Evolutionary conservation across 1,140 invertebrate species (phyloP), one percentile per base, ranked within the genome.

Genomic region (Pissodes strobi): DNA sequence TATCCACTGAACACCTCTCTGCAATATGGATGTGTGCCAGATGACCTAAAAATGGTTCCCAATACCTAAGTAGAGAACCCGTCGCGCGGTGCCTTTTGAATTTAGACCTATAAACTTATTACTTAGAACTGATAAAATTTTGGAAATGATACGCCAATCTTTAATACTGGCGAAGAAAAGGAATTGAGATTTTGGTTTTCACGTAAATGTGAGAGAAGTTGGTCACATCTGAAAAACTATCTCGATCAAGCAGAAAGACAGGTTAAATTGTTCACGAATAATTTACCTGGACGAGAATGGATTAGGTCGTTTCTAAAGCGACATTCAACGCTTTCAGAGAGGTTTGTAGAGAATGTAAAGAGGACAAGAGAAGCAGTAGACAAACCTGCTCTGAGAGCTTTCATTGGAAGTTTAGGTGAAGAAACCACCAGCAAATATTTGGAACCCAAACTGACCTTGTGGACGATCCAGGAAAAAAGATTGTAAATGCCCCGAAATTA

Each of bases 261-360:
- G 9, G 38, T 59, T 13, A 53, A 8, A 48, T 1, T 53, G 17
- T 62, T 62, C 25, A 62, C 23, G 21, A 21, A 60, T 6, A 60
- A 60, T 51, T 13, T 51, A n/a, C n/a, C n/a, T n/a, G n/a, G n/a
- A n/a, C n/a, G n/a, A n/a, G n/a, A n/a, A n/a, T n/a, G n/a, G n/a
- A 13, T 45, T 13, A 46, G 49, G 23, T 4, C 19, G 3, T 59
- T 53, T 23, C 17, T 59, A 25, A 34, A 6, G 10, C 2, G 56
- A 6, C 18, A 48, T 27, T 6, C 41, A n/a, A 15, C 15, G 21
- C 23, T 60, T 21, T 17, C 43, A 3, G 19, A 9, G 6, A 2
- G 58, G 10, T 27, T 60, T n/a, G 22, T 8, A 9, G 18, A 57
- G 17, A 60, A 60, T 37, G 27, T 60, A n/a, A 60, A 60, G 5